Evolutionary conservation across 1,140 invertebrate genomes (phyloP).

Genomic region (Pygmarrhopalites habei): DNA sequence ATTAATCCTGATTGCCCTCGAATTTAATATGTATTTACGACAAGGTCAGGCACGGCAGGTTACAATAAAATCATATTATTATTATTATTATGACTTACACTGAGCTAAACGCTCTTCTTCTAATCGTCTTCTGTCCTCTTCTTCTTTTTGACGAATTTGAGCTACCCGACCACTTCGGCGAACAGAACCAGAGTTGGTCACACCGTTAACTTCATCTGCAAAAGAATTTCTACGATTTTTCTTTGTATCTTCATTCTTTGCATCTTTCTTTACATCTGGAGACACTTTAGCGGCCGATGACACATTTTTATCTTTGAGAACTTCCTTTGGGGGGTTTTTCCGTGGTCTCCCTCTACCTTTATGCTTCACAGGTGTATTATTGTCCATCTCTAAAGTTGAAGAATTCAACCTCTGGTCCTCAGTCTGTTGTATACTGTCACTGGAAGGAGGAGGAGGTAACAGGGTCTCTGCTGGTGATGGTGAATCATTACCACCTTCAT

Average conservation of each 20-base stretch:
- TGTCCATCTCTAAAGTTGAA: conserved; percentile 19
- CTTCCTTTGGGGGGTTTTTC: conserved; percentile 13
- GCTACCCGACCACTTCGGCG: conserved; percentile 72
- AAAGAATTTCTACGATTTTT: conserved; percentile 16
- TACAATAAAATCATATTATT: too few species aligned
- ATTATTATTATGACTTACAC: too few species aligned
- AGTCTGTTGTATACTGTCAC: too few species aligned
- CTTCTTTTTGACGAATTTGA: conserved; percentile 74
- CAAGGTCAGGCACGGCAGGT: too few species aligned
- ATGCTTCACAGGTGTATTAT: conserved; percentile 24
- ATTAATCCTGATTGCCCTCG: too few species aligned
- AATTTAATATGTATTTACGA: too few species aligned
- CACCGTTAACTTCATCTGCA: conserved; percentile 47
- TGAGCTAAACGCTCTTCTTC: conserved; percentile 47
- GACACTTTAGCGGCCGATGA: not conserved
- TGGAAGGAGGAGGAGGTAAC: conserved; percentile 18
- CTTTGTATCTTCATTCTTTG: not conserved
- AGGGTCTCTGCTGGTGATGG: not conserved
- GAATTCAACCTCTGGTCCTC: conserved; percentile 1
- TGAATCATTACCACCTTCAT: conserved; percentile 55
- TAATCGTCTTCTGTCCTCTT: conserved; percentile 56
- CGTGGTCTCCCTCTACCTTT: conserved; percentile 27
- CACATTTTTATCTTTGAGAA: conserved; percentile 38
- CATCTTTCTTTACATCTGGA: not conserved
- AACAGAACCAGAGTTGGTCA: conserved; percentile 43